Conservation (phyloP, 2,888 invertebrate genomes). For the Pterostichus niger region DNA sequence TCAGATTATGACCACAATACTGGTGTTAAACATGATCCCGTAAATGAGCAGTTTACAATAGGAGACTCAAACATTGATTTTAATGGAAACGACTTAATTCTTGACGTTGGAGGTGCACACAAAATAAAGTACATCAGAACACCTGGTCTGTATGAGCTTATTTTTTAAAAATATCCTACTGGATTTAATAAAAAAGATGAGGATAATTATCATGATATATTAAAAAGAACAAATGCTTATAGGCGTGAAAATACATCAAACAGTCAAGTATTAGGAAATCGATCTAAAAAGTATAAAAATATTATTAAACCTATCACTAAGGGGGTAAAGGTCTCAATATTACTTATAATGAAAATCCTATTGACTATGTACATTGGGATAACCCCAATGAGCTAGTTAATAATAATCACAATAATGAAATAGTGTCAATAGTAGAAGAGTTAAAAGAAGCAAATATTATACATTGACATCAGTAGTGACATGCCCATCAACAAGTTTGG, state of each 20-base stretch:
- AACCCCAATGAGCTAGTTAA: constrained; percentile 61
- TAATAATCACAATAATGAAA: constrained; percentile 64
- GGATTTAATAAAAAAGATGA: constrained; percentile 54
- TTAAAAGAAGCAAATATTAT: constrained; percentile 11
- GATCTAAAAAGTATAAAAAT: constrained; percentile 40
- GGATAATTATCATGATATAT: constrained; percentile 24
- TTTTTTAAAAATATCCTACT: constrained; percentile 45
- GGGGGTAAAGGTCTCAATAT: neutral
- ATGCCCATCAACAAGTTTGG: constrained; percentile 5
- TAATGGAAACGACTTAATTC: constrained; percentile 58
- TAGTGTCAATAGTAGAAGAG: constrained; percentile 61
- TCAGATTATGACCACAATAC: neutral
- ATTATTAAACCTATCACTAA: constrained; percentile 53
- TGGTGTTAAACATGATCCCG: constrained; percentile 3
- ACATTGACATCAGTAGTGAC: neutral
- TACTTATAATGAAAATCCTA: neutral
- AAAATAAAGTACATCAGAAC: constrained; percentile 50
- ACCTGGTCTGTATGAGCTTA: constrained; percentile 62
- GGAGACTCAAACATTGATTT: constrained; percentile 46
- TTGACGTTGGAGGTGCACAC: constrained; percentile 13
- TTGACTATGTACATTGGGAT: constrained; percentile 63
- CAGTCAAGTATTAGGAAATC: constrained; percentile 49
- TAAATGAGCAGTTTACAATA: constrained; percentile 18
- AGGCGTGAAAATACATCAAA: neutral
- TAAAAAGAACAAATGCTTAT: constrained; percentile 41